Evolutionary conservation across 2,113 vertebrate species (phyloP).

Genomic region (Barbus barbus): DNA sequence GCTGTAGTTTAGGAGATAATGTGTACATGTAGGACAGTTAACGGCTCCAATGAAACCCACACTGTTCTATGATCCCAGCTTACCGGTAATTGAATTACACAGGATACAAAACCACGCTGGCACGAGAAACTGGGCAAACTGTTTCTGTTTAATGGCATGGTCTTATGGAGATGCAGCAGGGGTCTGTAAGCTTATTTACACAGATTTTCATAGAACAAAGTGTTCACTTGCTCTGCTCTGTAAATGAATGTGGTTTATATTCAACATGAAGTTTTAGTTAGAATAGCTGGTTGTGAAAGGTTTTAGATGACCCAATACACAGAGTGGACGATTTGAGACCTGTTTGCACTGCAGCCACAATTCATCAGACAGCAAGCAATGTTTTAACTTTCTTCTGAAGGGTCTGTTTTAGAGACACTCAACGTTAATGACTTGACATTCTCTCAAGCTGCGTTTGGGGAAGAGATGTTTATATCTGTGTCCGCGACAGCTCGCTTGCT

Average conservation of each 20-base stretch:
- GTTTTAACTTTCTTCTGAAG: not conserved
- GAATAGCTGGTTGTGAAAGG: not conserved
- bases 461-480: slow-evolving; percentile 52
- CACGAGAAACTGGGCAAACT: slow-evolving; percentile 56
- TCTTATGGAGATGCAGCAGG: slow-evolving; percentile 44
- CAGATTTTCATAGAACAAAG: not conserved
- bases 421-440: slow-evolving; percentile 51
- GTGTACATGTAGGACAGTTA: not conserved
- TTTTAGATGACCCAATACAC: not conserved
- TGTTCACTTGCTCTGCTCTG: not conserved
- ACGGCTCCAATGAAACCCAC: no score
- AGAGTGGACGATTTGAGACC: not conserved
- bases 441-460: slow-evolving; percentile 52
- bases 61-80: not conserved
- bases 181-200: not conserved
- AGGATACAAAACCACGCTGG: slow-evolving; percentile 60
- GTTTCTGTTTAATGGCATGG: slow-evolving; percentile 58
- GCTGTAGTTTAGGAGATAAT: not conserved
- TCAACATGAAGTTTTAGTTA: not conserved
- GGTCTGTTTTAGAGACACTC: slow-evolving; percentile 14
- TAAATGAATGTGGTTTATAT: not conserved
- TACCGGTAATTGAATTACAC: slow-evolving; percentile 68
- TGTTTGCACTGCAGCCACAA: not conserved
- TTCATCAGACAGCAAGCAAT: not conserved
- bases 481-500: not conserved